Conservation (phyloP, 2,113 vertebrate genomes). For the Noturus placidus region DNA sequence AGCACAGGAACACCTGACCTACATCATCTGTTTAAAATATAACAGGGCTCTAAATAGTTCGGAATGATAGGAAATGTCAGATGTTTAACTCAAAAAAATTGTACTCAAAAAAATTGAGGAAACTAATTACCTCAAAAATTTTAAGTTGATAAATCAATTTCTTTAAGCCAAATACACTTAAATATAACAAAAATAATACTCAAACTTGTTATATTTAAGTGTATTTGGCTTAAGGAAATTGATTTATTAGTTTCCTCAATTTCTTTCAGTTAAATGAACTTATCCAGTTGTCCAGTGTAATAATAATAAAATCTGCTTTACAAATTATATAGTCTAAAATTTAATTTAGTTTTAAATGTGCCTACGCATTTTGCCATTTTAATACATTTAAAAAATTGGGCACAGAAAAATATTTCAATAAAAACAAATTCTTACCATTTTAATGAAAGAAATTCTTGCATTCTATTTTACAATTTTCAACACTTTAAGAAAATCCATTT, state of each 20-base stretch:
- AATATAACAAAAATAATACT: too few relatives aligned
- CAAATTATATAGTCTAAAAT: background rate
- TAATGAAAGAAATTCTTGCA: background rate
- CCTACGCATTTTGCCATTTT: background rate
- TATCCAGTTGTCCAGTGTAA: background rate
- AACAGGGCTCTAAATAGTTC: background rate
- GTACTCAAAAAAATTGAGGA: too few relatives aligned
- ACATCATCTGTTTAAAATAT: slow-evolving; percentile 20
- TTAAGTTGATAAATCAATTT: too few relatives aligned
- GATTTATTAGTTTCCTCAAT: too few relatives aligned
- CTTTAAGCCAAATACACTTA: too few relatives aligned
- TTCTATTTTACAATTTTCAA: background rate
- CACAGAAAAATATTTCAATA: background rate
- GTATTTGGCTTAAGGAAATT: too few relatives aligned
- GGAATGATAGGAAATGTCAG: background rate
- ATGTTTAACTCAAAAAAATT: background rate
- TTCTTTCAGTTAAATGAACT: too few relatives aligned
- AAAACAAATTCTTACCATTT: background rate
- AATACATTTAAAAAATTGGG: background rate
- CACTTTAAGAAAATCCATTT: background rate
- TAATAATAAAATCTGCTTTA: background rate
- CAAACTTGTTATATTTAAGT: too few relatives aligned
- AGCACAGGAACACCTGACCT: slow-evolving; percentile 44
- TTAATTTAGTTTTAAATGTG: background rate
- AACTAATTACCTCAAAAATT: too few relatives aligned